Base-by-base conservation (phyloP, 1,140 invertebrate genomes). In the Chironomus tepperi region DNA sequence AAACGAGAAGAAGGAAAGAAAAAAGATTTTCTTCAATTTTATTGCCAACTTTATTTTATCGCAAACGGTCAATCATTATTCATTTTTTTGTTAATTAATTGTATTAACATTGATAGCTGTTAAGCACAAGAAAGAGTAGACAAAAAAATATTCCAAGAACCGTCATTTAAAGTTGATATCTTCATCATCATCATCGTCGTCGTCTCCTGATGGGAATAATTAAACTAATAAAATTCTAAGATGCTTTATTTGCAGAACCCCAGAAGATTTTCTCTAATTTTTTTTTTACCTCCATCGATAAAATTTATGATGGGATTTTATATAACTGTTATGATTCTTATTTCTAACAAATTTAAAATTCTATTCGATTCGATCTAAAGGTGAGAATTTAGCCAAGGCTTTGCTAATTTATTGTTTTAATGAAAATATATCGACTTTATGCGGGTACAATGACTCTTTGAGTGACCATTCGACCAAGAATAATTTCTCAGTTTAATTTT, bases 391-490 rank as follows among this genome's bases (percentile, higher is more conserved):
- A 57, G 47, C 12, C 47, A 57, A 57, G 10, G n/a, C n/a, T 5
- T 57, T 57, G 47, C 47, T 57, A 57, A 57, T 57, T 57, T 57
- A n/a, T n/a, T n/a, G 47, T 57, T n/a, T 57, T 57, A 57, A 57
- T 57, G n/a, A 34, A 34, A 34, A 34, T 34, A 34, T 34, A 34
- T 34, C 24, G 24, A 34, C 24, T 57, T 57, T 57, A 34, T 34
- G 47, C 2, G 12, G n/a, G 47, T 57, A 12, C 47, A 57, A 57
- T 57, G 47, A 57, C 47, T 57, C 24, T 34, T 34, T 34, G 24
- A 34, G 24, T 34, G 24, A 34, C 24, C 24, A 34, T 2, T 34
- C 24, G 24, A 34, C 24, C 24, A 34, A 34, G 5, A 34, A 34
- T 34, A 34, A 34, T 34, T 34, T 34, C 24, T 34, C 24, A 34